Percentiles rank a stretch among this genome's conserved stretches.
Conservation (phyloP, 2,113 vertebrate genomes). For the Hipposideros armiger region DNA sequence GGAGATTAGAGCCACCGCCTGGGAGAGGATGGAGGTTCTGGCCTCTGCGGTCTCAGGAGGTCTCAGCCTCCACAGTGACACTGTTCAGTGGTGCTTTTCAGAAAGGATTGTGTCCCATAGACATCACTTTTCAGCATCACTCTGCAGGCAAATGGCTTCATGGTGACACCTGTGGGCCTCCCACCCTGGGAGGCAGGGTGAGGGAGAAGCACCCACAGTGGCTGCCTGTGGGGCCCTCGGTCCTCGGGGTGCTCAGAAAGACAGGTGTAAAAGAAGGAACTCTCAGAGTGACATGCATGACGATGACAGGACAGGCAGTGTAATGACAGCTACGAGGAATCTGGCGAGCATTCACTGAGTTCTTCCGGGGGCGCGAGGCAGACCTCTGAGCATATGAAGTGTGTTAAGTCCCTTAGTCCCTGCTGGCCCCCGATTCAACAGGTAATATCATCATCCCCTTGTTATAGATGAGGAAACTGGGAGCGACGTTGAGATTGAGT, state of each 20-base stretch:
- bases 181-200: fast-evolving
- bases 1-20: neutral
- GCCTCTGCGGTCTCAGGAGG: fast-evolving
- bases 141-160: neutral
- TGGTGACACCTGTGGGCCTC: fast-evolving
- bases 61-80: fast-evolving
- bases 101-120: fast-evolving
- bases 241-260: neutral
- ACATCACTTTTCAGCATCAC: neutral
- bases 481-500: neutral
- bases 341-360: fast-evolving
- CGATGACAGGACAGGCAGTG: fast-evolving
- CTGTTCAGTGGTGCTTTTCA: fast-evolving
- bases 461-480: neutral
- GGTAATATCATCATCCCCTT: neutral
- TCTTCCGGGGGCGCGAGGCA: neutral
- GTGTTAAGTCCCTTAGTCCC: fast-evolving
- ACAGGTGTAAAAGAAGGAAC: neutral
- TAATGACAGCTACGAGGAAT: fast-evolving
- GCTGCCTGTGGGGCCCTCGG: too few species aligned
- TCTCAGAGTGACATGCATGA: neutral
- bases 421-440: fast-evolving
- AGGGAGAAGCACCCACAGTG: fast-evolving
- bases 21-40: fast-evolving
- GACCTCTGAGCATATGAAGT: too few species aligned